Conservation (phyloP, 2,113 vertebrate species). For the Centropus unirufus region DNA sequence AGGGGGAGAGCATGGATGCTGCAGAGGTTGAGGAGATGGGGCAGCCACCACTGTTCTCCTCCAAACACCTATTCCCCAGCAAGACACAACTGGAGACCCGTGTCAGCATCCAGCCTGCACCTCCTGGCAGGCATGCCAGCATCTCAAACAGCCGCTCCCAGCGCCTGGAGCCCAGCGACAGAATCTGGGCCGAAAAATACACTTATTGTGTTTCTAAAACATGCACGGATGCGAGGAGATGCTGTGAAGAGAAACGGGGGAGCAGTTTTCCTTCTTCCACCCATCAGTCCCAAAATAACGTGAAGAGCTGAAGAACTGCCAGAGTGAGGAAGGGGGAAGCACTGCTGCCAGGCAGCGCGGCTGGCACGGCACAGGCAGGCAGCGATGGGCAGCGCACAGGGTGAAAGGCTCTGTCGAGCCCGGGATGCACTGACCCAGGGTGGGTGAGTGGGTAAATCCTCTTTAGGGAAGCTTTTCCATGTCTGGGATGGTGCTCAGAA, state of each 20-base stretch:
- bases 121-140: background rate
- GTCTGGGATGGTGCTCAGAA: background rate
- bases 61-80: background rate
- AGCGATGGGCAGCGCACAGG: no score
- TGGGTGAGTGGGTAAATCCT: background rate
- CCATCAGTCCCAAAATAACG: background rate
- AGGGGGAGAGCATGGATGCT: background rate
- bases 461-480: background rate
- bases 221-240: background rate
- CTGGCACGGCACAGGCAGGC: background rate
- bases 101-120: background rate
- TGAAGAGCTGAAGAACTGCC: background rate
- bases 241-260: background rate
- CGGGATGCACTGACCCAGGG: background rate
- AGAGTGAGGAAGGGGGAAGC: background rate
- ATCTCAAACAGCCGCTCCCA: background rate
- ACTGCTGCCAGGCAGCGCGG: background rate
- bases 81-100: background rate
- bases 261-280: background rate
- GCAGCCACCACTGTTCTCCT: background rate
- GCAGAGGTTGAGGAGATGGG: background rate
- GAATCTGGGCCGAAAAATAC: background rate
- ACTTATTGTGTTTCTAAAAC: background rate
- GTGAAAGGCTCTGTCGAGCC: background rate
- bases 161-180: background rate